Conservation (phyloP, 1,140 invertebrate genomes). For the Panagrolaimus sp. region DNA sequence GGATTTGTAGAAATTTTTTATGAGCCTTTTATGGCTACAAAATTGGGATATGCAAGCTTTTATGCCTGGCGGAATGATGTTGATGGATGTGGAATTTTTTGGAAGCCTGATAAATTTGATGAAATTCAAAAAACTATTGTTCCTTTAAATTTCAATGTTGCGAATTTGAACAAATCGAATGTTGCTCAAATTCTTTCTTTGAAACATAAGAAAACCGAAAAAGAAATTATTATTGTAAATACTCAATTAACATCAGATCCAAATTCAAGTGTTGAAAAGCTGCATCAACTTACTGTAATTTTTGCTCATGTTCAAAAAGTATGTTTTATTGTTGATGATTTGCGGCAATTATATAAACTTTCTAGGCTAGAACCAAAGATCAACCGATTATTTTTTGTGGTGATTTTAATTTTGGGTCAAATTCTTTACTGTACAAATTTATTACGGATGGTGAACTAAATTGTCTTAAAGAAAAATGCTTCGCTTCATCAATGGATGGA, state of each 20-base stretch:
- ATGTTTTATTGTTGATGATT: background rate
- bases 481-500: background rate
- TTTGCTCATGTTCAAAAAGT: background rate
- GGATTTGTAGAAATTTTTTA: background rate
- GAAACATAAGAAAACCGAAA: background rate
- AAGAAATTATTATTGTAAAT: background rate
- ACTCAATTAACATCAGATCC: conserved; percentile 9
- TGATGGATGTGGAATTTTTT: conserved; percentile 3
- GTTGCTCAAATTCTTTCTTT: background rate
- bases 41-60: no score
- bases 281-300: background rate
- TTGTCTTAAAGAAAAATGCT: background rate
- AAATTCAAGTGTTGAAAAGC: background rate
- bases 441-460: background rate
- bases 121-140: background rate
- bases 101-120: background rate
- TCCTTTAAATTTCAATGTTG: background rate
- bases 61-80: no score
- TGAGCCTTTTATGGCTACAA: no score
- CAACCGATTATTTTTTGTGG: background rate
- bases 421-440: background rate
- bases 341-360: background rate
- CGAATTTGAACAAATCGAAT: background rate
- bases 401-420: background rate
- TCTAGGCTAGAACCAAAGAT: background rate